phyloP scores from a whole-genome alignment of 1,140 invertebrate genomes.

The Bradynema listronoti region DNA sequence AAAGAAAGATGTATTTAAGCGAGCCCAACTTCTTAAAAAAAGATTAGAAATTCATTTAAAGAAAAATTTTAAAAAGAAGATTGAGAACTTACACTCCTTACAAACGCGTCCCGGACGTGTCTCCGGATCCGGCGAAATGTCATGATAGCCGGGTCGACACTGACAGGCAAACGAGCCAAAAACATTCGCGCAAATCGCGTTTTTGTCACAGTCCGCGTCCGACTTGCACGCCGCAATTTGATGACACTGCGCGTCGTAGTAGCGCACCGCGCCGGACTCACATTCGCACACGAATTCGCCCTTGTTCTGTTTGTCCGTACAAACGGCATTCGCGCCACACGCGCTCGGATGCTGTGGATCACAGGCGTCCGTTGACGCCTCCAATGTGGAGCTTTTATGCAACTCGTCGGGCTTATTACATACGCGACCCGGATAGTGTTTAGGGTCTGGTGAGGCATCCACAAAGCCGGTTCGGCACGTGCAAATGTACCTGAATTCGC shows the following conservation, averaged over 20 bases:
- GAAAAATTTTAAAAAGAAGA: conserved; percentile 5
- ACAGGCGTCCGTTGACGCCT: conserved; percentile 33
- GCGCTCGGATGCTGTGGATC: conserved; percentile 21
- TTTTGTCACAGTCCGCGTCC: conserved; percentile 49
- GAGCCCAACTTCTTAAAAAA: conserved; percentile 13
- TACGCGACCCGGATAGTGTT: conserved; percentile 54
- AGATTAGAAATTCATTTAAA: neutral
- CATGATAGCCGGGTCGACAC: conserved; percentile 49
- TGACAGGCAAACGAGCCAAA: conserved; percentile 56
- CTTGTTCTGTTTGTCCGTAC: conserved; percentile 35
- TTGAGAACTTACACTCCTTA: conserved; percentile 50
- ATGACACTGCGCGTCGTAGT: conserved; percentile 47
- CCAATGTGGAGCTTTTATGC: conserved; percentile 12
- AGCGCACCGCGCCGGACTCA: conserved; percentile 42
- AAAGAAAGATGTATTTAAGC: neutral
- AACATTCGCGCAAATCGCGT: conserved; percentile 51
- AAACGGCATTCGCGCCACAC: conserved; percentile 48
- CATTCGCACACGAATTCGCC: conserved; percentile 48
- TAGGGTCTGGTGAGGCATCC: conserved; percentile 50
- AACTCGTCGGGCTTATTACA: conserved; percentile 51
- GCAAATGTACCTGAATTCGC: conserved; percentile 39
- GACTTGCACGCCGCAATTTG: conserved; percentile 43
- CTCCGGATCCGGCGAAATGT: conserved; percentile 51
- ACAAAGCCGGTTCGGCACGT: conserved; percentile 46
- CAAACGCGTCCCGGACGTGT: conserved; percentile 46